Evolutionary conservation across 2,797 vertebrate species (phyloP), one percentile per base, ranked within the genome.

Genomic region (Myripristis jacobus): DNA sequence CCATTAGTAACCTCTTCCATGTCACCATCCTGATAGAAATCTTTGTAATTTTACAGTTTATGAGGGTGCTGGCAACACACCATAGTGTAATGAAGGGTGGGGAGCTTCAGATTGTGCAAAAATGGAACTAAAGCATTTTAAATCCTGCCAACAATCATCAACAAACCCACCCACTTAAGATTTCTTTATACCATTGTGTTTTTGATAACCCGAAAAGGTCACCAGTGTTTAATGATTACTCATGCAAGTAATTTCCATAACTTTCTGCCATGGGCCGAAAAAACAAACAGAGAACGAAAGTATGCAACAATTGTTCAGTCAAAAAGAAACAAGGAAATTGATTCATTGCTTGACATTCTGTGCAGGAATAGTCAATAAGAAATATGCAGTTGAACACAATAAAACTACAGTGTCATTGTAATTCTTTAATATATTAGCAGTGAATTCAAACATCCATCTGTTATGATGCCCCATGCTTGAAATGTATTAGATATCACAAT

Each of bases 381-480:
- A 56, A 38, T 34, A 3, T 25, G 41, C 3, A 38, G 38, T 2
- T 50, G 18, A 27, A 66, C 38, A 12, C 3, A 66, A 54, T 4
- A 19, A 19, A 44, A 29, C 31, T 31, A 1, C 13, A 54, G 36
- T 34, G 21, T 77, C 44, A 59, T 60, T 55, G 25, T 79, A 66
- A 60, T 46, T 70, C 16, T 86, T 82, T 84, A 80, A 79, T 83
- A 4, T 44, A 66, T 21, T 75, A 77, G 63, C 25, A 71, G 5
- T 16, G 64, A 60, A 70, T 56, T 27, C 29, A 76, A 55, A 61
- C 22, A 66, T 24, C 27, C 38, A 16, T 34, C 43, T 60, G 2
- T 61, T 34, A 47, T 22, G 6, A 5, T 3, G 58, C 3, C 55
- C 11, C 0, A 34, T 2, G 44, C 34, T 50, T 3, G 18, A 60